Evolutionary conservation across 1,140 invertebrate genomes (phyloP).

Genomic region (Anoplolepis gracilipes): DNA sequence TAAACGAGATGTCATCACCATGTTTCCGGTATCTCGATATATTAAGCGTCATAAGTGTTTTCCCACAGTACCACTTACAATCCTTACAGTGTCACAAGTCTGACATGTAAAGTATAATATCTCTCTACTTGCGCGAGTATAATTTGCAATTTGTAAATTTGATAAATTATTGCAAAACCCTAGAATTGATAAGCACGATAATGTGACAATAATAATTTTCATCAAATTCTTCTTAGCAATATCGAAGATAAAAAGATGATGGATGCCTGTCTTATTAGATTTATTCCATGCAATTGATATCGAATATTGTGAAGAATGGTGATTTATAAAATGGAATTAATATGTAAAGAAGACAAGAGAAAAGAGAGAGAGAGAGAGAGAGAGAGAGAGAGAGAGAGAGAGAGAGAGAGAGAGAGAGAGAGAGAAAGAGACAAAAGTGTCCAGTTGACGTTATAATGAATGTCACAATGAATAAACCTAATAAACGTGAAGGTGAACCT

Average conservation of each 20-base stretch:
- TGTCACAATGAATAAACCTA: slow-evolving; percentile 41
- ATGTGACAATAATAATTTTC: no score
- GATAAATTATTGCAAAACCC: slow-evolving; percentile 16
- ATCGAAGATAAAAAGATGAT: not conserved
- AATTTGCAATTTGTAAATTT: slow-evolving; percentile 5
- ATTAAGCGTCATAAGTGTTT: slow-evolving; percentile 22
- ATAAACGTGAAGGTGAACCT: slow-evolving; percentile 24
- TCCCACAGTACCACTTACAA: slow-evolving; percentile 16
- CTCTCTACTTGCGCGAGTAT: not conserved
- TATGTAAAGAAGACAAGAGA: no score
- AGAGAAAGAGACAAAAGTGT: not conserved
- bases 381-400: not conserved
- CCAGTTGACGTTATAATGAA: slow-evolving; percentile 26
- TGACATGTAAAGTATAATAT: not conserved
- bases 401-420: slow-evolving; percentile 4
- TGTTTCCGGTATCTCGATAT: slow-evolving; percentile 24
- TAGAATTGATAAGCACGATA: not conserved
- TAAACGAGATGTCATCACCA: slow-evolving; percentile 4
- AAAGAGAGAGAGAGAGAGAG: not conserved
- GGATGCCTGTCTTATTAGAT: not conserved
- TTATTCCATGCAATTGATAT: not conserved
- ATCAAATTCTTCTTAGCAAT: no score
- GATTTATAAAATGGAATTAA: slow-evolving; percentile 39
- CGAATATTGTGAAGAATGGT: not conserved
- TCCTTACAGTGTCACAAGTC: not conserved